These are phyloP conservation scores for Stenchaetothrips biformis DNA, from an alignment of 2,888 invertebrate species.

Conservation along the genomic window DNA sequence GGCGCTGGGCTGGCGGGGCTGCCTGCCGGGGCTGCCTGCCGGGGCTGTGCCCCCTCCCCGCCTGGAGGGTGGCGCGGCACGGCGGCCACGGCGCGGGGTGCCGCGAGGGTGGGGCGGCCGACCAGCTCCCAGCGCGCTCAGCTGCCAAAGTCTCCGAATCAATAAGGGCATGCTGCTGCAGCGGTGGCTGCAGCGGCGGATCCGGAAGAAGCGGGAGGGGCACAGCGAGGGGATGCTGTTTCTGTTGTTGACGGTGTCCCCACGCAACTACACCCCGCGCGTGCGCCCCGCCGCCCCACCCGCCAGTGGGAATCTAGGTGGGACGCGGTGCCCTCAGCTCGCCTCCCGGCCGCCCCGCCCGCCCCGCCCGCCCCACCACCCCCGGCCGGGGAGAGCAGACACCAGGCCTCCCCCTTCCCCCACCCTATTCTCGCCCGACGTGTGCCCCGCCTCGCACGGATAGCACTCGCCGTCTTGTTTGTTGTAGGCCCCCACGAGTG, in stretches of 20 bases:
- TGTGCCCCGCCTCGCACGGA: too few species aligned
- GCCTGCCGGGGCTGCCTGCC: conserved; percentile 45
- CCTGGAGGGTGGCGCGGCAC: background rate
- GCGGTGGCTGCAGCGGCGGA: conserved; percentile 5
- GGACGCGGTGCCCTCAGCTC: background rate
- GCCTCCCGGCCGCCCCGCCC: background rate
- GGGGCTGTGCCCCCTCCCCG: background rate
- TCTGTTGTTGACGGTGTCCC: conserved; percentile 14
- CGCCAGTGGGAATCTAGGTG: background rate
- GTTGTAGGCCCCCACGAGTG: background rate
- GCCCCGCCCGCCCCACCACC: background rate
- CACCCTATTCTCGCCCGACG: too few species aligned
- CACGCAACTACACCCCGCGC: background rate
- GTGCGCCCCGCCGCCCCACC: background rate
- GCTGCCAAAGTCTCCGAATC: conserved; percentile 40
- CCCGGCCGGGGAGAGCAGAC: background rate
- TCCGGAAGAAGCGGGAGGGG: background rate
- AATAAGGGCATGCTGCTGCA: conserved; percentile 10
- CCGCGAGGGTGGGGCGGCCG: conserved; percentile 42
- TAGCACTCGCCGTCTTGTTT: background rate
- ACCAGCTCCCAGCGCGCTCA: conserved; percentile 51
- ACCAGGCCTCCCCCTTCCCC: too few species aligned
- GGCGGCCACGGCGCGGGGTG: background rate
- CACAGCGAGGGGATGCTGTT: conserved; percentile 10
- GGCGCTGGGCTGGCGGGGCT: conserved; percentile 51